Base-by-base conservation (phyloP, 2,888 invertebrate species). In the Hydroisotoma schaefferi region DNA sequence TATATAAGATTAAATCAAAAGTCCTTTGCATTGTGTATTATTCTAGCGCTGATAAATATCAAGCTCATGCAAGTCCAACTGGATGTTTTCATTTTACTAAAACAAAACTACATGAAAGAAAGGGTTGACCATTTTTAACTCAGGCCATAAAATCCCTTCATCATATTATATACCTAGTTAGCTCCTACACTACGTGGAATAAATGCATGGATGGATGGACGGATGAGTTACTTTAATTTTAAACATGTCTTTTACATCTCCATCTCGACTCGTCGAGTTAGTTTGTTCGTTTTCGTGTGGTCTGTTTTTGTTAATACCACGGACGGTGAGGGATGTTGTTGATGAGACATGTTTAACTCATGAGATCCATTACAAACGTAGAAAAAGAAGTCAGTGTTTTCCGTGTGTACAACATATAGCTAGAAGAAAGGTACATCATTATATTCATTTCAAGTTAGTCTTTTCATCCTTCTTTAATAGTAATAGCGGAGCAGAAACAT, bases 321-420 rank as follows among this genome's bases (percentile, higher is more conserved):
- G 8, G 46, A 15, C 4, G 46, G 25, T 46, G 46, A 46, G 46
- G 46, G 51, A 52, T 52, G 27, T 52, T 52, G n/a, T 22, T 22
- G 37, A 33, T 27, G 20, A 33, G 51, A 52, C 51, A 52, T 52
- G 51, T 52, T 52, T 52, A 52, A 52, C 51, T 33, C 51, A 52
- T 52, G 51, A 52, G 51, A 33, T 40, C 40, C 40, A 46, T 25
- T 46, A 22, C 23, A 3, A 46, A 46, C 6, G 23, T 23, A 10
- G 46, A 46, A 46, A 25, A 46, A 10, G 46, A 46, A 22, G 46
- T 5, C 15, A 20, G 20, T 4, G 40, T 33, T 40, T 4, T 40
- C n/a, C 20, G 8, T 40, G 20, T 40, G 20, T 40, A 40, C 8
- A 46, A 25, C 15, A 15, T 33, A 33, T 33, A 10, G 8, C 33